phyloP scores from a whole-genome alignment of 1,140 invertebrate genomes.

The Paraescarpia echinospica region DNA sequence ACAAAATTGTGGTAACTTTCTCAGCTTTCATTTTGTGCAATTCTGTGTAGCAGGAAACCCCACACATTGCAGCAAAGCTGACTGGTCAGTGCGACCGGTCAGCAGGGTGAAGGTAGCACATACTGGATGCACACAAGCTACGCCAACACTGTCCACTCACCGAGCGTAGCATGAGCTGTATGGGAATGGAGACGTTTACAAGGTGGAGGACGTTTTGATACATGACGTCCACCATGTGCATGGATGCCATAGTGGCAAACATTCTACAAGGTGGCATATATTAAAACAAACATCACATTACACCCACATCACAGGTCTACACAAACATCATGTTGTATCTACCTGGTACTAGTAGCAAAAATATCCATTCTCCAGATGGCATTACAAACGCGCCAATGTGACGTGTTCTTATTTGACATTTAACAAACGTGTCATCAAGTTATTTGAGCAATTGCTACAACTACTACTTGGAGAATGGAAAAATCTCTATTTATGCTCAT shows the following conservation, averaged over 20 bases:
- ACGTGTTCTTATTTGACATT: too few species aligned
- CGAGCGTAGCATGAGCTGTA: neutral
- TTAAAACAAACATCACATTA: neutral
- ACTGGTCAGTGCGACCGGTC: neutral
- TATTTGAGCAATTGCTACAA: too few species aligned
- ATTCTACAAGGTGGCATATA: neutral
- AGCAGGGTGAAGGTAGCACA: neutral
- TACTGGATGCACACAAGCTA: neutral
- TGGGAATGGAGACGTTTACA: neutral
- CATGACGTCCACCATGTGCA: neutral
- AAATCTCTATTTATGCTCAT: neutral
- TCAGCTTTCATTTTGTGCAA: neutral
- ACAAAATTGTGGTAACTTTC: neutral
- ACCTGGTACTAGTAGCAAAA: too few species aligned
- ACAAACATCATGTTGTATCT: too few species aligned
- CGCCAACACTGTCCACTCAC: neutral
- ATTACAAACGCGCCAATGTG: too few species aligned
- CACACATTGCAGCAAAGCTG: too few species aligned
- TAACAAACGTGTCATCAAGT: too few species aligned
- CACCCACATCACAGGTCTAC: too few species aligned
- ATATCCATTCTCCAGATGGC: too few species aligned
- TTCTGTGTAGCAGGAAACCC: neutral
- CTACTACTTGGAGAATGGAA: neutral
- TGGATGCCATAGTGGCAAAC: slow-evolving; percentile 5
- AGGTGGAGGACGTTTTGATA: neutral